Conservation (phyloP, 2,888 invertebrate species). For the Drosophila niveifrons region DNA sequence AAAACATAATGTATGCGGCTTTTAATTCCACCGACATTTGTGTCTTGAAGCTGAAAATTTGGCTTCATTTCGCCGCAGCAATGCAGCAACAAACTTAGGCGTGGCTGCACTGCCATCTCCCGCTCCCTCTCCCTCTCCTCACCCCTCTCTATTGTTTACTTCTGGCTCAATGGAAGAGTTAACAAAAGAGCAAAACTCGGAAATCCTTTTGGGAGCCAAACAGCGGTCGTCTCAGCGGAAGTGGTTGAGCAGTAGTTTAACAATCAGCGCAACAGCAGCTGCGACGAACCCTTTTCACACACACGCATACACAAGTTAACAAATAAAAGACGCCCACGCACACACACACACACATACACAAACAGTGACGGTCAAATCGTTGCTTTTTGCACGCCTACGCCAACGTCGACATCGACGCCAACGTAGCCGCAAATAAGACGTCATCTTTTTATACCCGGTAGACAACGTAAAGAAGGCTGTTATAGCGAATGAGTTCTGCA, state of each 20-base stretch:
- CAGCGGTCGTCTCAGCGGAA: conserved; percentile 27
- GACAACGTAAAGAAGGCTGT: too few species aligned
- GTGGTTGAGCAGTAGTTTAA: conserved; percentile 24
- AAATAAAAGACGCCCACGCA: conserved; percentile 15
- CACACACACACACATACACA: conserved; percentile 2
- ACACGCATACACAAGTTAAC: conserved; percentile 1
- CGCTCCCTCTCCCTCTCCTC: not conserved
- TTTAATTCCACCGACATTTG: conserved; percentile 14
- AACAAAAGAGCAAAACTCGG: conserved; percentile 40
- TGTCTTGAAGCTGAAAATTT: conserved; percentile 54
- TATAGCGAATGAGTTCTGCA: too few species aligned
- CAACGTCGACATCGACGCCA: conserved; percentile 4
- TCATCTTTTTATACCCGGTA: conserved; percentile 30
- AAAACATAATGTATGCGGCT: conserved; percentile 3
- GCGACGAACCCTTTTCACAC: conserved; percentile 15
- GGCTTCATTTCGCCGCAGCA: conserved; percentile 36
- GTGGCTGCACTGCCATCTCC: not conserved
- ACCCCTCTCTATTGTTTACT: too few species aligned
- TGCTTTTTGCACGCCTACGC: conserved; percentile 27
- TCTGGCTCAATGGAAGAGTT: conserved; percentile 16
- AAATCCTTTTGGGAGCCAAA: conserved; percentile 58
- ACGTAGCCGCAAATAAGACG: conserved; percentile 36
- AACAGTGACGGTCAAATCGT: conserved; percentile 29
- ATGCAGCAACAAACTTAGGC: conserved; percentile 9
- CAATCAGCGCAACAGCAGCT: conserved; percentile 32